Conservation (phyloP, 2,797 vertebrate species). For the Etheostoma nigrum region DNA sequence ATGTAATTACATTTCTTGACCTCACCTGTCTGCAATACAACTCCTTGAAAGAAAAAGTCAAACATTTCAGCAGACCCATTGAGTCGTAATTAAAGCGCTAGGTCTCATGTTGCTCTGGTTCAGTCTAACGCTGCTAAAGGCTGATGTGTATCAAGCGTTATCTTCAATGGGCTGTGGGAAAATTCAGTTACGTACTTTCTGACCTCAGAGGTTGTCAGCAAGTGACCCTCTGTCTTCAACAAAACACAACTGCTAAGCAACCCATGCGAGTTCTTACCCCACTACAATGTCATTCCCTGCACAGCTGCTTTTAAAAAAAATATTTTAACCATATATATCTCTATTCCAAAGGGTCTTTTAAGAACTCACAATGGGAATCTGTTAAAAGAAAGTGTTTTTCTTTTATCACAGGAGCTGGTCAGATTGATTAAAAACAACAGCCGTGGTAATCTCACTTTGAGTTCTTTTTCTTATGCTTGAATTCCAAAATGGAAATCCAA, state of each 20-base stretch:
- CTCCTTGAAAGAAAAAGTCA: not conserved
- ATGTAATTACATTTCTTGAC: constrained; percentile 35
- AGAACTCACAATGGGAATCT: not conserved
- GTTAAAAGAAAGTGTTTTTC: not conserved
- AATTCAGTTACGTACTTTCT: constrained; percentile 29
- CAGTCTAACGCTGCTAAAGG: constrained; percentile 6
- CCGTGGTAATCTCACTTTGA: constrained; percentile 2
- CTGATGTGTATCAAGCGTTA: constrained; percentile 43
- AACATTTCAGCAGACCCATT: not conserved
- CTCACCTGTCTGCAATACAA: constrained; percentile 25
- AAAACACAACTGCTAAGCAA: not conserved
- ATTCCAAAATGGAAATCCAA: constrained; percentile 30
- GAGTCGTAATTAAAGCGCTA: not conserved
- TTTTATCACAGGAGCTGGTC: constrained; percentile 11
- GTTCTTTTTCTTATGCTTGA: constrained; percentile 13
- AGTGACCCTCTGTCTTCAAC: constrained; percentile 21
- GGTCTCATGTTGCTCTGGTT: constrained; percentile 14
- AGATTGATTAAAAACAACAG: constrained; percentile 29
- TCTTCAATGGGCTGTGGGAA: constrained; percentile 1
- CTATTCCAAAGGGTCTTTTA: not conserved
- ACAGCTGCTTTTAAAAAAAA: constrained; percentile 5
- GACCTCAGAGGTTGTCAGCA: constrained; percentile 31
- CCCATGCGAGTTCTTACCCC: constrained; percentile 1
- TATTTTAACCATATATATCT: not conserved
- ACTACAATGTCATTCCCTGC: not conserved